A percentile compares a stretch with the other conserved stretches of the same genome.
These are phyloP conservation scores for Drosophila ananassae DNA, from an alignment of 1,140 invertebrate genomes.

Conservation along the genomic window DNA sequence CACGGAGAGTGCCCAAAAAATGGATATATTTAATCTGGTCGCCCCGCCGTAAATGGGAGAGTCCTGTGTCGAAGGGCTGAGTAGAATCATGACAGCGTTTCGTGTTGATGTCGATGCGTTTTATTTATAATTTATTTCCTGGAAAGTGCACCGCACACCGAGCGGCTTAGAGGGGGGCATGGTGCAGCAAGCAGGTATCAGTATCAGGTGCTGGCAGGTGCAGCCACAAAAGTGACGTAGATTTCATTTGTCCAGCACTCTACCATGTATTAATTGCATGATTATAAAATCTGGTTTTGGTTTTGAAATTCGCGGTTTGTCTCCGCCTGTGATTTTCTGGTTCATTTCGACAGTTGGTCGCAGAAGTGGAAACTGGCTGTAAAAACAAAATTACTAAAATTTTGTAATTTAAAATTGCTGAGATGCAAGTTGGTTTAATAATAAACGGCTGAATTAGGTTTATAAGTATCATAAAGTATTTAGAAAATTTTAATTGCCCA, in stretches of 20 bases:
- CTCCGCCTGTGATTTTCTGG: not conserved
- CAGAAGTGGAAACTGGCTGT: too few relatives aligned
- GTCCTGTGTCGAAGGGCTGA: not conserved
- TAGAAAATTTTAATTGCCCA: too few relatives aligned
- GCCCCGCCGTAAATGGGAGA: not conserved
- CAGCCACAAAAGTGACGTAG: slow-evolving; percentile 49
- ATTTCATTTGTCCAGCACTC: slow-evolving; percentile 49
- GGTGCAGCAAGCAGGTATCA: not conserved
- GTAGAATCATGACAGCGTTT: slow-evolving; percentile 36
- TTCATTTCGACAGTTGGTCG: slow-evolving; percentile 4
- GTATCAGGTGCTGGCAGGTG: slow-evolving; percentile 43
- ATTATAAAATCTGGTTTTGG: slow-evolving; percentile 63
- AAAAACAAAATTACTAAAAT: too few relatives aligned
- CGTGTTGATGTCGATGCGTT: slow-evolving; percentile 40
- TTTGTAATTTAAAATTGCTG: too few relatives aligned
- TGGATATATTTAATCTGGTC: slow-evolving; percentile 37
- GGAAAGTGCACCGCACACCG: slow-evolving; percentile 28
- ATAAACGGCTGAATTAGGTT: too few relatives aligned
- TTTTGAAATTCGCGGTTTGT: slow-evolving; percentile 32
- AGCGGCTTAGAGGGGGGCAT: not conserved
- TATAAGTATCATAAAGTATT: too few relatives aligned
- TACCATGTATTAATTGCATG: slow-evolving; percentile 54
- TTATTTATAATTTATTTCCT: slow-evolving; percentile 55
- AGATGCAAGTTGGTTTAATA: too few relatives aligned
- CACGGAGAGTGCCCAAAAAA: slow-evolving; percentile 35